Percentiles rank a stretch among this genome's conserved stretches.
phyloP scores from a whole-genome alignment of 2,113 vertebrate species.

The Leptobrachium ailaonicum region DNA sequence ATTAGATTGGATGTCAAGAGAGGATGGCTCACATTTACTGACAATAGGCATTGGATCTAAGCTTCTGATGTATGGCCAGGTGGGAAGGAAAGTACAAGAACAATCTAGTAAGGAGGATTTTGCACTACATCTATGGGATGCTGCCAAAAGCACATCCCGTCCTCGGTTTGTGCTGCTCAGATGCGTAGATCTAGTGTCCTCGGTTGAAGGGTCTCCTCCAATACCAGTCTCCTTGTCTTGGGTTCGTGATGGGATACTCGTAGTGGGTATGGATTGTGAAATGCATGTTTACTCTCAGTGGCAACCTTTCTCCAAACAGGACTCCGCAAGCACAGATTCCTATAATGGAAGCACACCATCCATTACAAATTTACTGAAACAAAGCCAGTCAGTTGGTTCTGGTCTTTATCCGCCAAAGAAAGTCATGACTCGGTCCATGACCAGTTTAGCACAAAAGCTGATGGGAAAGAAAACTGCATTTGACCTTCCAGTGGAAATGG shows the following conservation, averaged over 20 bases:
- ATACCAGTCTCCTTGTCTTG: slow-evolving; percentile 94
- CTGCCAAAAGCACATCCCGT: slow-evolving; percentile 61
- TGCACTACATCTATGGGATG: slow-evolving; percentile 65
- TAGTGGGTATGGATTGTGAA: slow-evolving; percentile 97
- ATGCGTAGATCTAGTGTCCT: slow-evolving; percentile 87
- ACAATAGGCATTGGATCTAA: slow-evolving; percentile 93
- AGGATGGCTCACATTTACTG: slow-evolving; percentile 93
- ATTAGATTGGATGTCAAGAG: slow-evolving; percentile 96
- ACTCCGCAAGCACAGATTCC: slow-evolving; percentile 58
- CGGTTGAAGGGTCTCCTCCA: slow-evolving; percentile 87
- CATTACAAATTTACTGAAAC: slow-evolving; percentile 77
- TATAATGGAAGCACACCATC: slow-evolving; percentile 77
- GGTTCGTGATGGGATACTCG: slow-evolving; percentile 95
- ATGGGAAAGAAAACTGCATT: slow-evolving; percentile 85
- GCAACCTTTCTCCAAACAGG: slow-evolving; percentile 80
- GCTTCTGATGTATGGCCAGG: slow-evolving; percentile 89
- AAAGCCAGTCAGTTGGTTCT: slow-evolving; percentile 73
- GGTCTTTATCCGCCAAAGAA: slow-evolving; percentile 74
- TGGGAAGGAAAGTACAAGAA: slow-evolving; percentile 84
- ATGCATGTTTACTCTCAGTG: slow-evolving; percentile 99
- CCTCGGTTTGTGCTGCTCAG: slow-evolving; percentile 85
- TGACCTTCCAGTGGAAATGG: slow-evolving; percentile 83
- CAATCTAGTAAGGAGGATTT: slow-evolving; percentile 74
- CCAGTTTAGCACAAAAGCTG: slow-evolving; percentile 93
- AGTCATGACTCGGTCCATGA: slow-evolving; percentile 86